These are phyloP conservation scores for Tridacna crocea DNA, from an alignment of 2,888 invertebrate species.

Conservation along the genomic window DNA sequence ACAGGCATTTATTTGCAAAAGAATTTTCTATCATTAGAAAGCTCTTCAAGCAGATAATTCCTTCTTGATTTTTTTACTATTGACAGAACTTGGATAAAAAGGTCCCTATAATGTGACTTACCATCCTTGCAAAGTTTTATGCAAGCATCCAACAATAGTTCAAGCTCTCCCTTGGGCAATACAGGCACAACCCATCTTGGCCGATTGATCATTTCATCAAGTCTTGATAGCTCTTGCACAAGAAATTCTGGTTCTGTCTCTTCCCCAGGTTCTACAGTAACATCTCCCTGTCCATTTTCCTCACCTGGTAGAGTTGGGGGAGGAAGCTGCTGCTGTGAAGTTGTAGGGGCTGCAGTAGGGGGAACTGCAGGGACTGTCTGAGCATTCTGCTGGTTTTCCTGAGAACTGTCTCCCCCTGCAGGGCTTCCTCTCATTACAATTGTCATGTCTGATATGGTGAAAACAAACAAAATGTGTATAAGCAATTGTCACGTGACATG, in stretches of 20 bases:
- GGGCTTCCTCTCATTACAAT: constrained; percentile 83
- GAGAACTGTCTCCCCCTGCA: constrained; percentile 81
- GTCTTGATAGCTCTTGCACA: constrained; percentile 91
- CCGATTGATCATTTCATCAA: constrained; percentile 98
- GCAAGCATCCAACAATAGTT: constrained; percentile 94
- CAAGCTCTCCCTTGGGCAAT: constrained; percentile 97
- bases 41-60: too few relatives aligned
- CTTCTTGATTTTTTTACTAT: too few relatives aligned
- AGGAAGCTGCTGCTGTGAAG: constrained; percentile 25
- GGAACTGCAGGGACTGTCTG: constrained; percentile 32
- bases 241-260: constrained; percentile 89
- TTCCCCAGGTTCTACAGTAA: constrained; percentile 63
- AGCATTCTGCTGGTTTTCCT: constrained; percentile 70
- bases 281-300: constrained; percentile 74
- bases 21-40: too few relatives aligned
- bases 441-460: constrained; percentile 74
- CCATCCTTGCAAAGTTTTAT: constrained; percentile 94
- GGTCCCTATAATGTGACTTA: constrained; percentile 75
- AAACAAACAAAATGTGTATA: neutral
- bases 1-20: too few relatives aligned
- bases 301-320: constrained; percentile 50
- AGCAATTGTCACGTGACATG: constrained; percentile 80
- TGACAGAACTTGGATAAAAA: too few relatives aligned
- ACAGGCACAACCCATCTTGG: constrained; percentile 99
- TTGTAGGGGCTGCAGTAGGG: constrained; percentile 33